Conservation (phyloP, 2,797 vertebrate genomes). For the Lacerta viridis region DNA sequence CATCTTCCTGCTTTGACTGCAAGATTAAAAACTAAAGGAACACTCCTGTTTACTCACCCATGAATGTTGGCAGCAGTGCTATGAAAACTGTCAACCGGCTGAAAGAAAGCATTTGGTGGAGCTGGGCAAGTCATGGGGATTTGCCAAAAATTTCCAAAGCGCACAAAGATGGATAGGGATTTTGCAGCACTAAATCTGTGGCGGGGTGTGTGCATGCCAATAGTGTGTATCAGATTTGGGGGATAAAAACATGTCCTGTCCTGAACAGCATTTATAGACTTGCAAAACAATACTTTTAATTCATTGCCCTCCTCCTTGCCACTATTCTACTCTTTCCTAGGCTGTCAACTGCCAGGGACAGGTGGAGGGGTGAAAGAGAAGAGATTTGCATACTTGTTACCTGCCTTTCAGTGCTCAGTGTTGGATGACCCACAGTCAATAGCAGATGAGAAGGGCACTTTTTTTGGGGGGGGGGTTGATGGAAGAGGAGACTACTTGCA, state of each 20-base stretch:
- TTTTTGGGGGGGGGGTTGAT: not conserved
- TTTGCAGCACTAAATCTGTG: not conserved
- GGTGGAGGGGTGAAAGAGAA: not conserved
- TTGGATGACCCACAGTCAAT: not conserved
- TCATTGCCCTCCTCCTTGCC: not conserved
- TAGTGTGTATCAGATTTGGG: not conserved
- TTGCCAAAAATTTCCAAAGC: too few species aligned
- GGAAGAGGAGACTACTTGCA: not conserved
- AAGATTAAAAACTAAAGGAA: not conserved
- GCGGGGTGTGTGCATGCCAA: not conserved
- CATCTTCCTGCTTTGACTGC: slow-evolving; percentile 2
- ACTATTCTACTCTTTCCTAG: too few species aligned
- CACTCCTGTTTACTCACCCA: slow-evolving; percentile 28
- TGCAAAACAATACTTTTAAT: not conserved
- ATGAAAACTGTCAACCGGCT: slow-evolving; percentile 23
- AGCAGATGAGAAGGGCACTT: not conserved
- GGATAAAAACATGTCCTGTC: not conserved
- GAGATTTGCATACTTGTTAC: not conserved
- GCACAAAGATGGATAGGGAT: not conserved
- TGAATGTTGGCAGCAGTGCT: not conserved
- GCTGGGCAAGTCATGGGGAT: not conserved
- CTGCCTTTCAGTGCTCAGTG: not conserved
- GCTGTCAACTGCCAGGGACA: not conserved
- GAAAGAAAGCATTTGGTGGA: not conserved
- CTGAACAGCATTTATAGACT: not conserved